phyloP scores from a whole-genome alignment of 2,797 vertebrate genomes.

The Phrynocephalus guinanensis region DNA sequence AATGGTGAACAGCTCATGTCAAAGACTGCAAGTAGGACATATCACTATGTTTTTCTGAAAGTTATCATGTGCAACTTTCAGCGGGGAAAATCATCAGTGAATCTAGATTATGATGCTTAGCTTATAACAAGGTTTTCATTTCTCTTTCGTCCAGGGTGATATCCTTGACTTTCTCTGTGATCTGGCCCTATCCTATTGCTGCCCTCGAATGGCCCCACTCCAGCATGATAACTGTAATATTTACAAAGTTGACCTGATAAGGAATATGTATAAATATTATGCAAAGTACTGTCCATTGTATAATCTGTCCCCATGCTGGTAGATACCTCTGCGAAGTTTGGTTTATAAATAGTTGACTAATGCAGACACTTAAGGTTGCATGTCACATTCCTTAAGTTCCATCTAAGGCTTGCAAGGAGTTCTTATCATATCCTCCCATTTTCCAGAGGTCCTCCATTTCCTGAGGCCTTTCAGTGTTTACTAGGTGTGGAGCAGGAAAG shows the following conservation, averaged over 20 bases:
- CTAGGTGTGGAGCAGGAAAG: neutral
- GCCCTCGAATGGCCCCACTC: neutral
- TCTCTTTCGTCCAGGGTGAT: neutral
- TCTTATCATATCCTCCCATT: neutral
- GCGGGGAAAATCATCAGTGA: neutral
- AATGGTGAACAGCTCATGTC: too few relatives aligned
- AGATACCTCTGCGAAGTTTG: constrained; percentile 1
- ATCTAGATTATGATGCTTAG: neutral
- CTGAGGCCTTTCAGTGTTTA: neutral
- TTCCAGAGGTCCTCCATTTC: neutral
- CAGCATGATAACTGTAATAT: neutral
- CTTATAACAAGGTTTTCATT: neutral
- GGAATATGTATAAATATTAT: neutral
- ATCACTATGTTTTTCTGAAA: too few relatives aligned
- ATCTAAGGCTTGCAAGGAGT: neutral
- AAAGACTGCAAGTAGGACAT: too few relatives aligned
- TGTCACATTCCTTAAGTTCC: constrained; percentile 12
- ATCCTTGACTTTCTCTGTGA: neutral
- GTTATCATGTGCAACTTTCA: neutral
- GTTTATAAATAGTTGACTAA: constrained; percentile 7
- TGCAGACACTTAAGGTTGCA: neutral
- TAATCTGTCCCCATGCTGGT: neutral
- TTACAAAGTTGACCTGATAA: neutral
- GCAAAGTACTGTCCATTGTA: neutral
- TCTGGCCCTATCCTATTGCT: neutral